phyloP scores from a whole-genome alignment of 2,113 vertebrate species.

The Gallinago media region DNA sequence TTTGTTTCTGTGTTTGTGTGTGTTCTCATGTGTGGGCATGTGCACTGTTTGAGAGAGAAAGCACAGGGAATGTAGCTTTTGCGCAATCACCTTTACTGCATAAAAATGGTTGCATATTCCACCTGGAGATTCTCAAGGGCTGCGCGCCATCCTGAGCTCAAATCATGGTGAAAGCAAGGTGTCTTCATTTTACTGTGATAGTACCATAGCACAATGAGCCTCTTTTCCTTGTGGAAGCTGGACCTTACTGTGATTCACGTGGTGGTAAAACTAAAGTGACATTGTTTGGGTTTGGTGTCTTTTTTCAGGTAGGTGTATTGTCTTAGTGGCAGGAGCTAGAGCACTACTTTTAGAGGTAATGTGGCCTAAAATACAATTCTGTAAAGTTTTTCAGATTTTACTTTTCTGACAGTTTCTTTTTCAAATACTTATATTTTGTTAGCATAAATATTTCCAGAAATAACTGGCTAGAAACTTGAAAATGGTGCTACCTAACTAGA shows the following conservation, averaged over 20 bases:
- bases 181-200: not conserved
- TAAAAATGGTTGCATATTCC: not conserved
- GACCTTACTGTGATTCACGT: not conserved
- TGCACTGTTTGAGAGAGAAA: not conserved
- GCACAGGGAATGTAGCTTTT: not conserved
- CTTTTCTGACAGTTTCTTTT: not conserved
- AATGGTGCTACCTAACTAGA: not conserved
- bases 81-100: not conserved
- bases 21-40: too few species aligned
- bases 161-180: not conserved
- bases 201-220: accelerated
- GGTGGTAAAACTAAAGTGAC: not conserved
- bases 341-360: not conserved
- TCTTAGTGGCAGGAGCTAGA: not conserved
- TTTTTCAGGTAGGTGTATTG: not conserved
- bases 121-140: not conserved
- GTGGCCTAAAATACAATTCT: not conserved
- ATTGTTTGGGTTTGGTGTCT: not conserved
- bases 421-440: not conserved
- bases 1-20: not conserved
- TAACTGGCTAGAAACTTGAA: not conserved
- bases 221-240: not conserved
- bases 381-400: not conserved
- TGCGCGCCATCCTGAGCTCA: not conserved
- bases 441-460: not conserved